phyloP scores from a whole-genome alignment of 2,113 vertebrate species.

The Centropristis striata region DNA sequence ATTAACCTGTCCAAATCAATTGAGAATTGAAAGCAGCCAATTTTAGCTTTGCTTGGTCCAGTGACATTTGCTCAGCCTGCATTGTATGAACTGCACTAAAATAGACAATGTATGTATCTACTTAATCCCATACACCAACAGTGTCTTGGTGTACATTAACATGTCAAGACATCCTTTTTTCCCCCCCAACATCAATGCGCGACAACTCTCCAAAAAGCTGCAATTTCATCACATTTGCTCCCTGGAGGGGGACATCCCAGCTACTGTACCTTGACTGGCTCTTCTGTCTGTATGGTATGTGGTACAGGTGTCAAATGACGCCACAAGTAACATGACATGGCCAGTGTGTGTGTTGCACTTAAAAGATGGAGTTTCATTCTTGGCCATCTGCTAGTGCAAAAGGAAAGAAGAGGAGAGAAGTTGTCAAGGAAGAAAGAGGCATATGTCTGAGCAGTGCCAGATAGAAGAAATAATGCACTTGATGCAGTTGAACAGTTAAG shows the following conservation, averaged over 20 bases:
- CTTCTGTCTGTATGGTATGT: conserved; percentile 13
- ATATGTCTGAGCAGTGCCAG: neutral
- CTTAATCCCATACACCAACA: neutral
- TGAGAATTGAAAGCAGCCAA: neutral
- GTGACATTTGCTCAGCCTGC: neutral
- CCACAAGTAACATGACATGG: neutral
- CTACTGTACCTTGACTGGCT: neutral
- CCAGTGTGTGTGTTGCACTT: neutral
- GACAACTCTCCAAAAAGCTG: conserved; percentile 12
- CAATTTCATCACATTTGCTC: conserved; percentile 4
- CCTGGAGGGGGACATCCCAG: conserved; percentile 9
- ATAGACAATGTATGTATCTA: neutral
- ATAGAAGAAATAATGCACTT: neutral
- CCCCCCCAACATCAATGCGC: neutral
- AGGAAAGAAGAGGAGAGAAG: conserved; percentile 6
- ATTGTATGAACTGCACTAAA: neutral
- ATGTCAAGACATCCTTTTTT: neutral
- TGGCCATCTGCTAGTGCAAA: conserved; percentile 12
- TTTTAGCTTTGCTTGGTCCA: neutral
- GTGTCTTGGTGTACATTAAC: neutral
- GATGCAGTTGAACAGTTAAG: neutral
- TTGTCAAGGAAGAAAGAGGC: no score
- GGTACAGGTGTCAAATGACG: conserved; percentile 14
- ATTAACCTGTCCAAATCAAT: neutral
- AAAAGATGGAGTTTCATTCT: conserved; percentile 22